Evolutionary conservation across 2,888 invertebrate genomes (phyloP), one percentile per base, ranked within the genome.

Genomic region (Incurvaria masculella): DNA sequence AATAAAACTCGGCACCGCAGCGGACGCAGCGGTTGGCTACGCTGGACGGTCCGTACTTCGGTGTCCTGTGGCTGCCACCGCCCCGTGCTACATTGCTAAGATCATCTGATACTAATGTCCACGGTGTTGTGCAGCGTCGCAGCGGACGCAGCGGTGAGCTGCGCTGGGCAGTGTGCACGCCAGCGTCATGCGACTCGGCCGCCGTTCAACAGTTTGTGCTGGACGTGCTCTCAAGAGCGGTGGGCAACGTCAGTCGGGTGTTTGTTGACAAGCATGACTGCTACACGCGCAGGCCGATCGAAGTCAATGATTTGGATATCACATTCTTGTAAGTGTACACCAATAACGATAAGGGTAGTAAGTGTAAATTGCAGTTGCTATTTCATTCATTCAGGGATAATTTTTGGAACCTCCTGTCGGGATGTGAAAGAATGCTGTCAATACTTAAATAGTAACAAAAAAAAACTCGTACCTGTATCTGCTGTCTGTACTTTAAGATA

Each of bases 41-140:
- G 82, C 50, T 86, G 85, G 86, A 85, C 83, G 2, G 79, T 84
- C 0, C 86, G 86, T 57, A 69, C 85, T 4, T 86, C 86, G 14
- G 80, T 80, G 39, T 69, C 81, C 1, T 87, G 86, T 57, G 66
- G 69, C 39, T 68, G n/a, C n/a, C n/a, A n/a, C n/a, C n/a, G n/a
- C n/a, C n/a, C n/a, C n/a, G n/a, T n/a, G n/a, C n/a, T n/a, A n/a
- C n/a, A n/a, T n/a, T n/a, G n/a, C n/a, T n/a, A n/a, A n/a, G n/a
- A n/a, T n/a, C n/a, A n/a, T n/a, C n/a, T n/a, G n/a, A n/a, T n/a
- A n/a, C n/a, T n/a, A n/a, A n/a, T n/a, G n/a, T n/a, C n/a, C n/a
- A n/a, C n/a, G n/a, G n/a, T n/a, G n/a, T n/a, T n/a, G n/a, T n/a
- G n/a, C 59, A 76, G 76, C 58, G 64, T 0, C 68, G 79, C 2